Evolutionary conservation across 2,113 vertebrate genomes (phyloP), one percentile per base, ranked within the genome.

Genomic region (Smithornis capensis): DNA sequence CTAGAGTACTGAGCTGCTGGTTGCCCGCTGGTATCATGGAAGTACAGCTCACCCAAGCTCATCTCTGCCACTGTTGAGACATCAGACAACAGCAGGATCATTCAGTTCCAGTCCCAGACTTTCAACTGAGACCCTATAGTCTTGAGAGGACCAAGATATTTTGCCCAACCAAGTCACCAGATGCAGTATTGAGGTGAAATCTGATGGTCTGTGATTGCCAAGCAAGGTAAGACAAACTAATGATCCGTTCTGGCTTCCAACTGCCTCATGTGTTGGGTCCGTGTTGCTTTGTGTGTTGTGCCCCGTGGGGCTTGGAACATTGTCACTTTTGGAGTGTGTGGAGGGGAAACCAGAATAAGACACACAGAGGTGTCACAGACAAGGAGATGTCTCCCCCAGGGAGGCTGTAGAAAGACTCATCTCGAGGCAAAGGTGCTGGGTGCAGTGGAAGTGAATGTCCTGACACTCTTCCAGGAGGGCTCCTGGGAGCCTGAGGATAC

Each of bases 171-270:
- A 62, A 47, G 35, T 59, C 3, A 0, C 59, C 0, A 2, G 71
- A 63, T 38, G 24, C 68, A 67, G n/a, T 7, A 60, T 5, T 28
- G 1, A 0, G 11, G 12, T 68, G 90, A 59, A 89, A 70, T 81
- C 64, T 8, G 17, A 40, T 10, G 44, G 81, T 52, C 52, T 56
- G 52, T 49, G 38, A 19, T 19, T 88, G 56, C 50, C 50, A 29
- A 83, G 38, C 14, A 89, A 92, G 94, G 94, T 95, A 97, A 90
- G 94, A 93, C 21, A 70, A 86, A 62, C 23, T 76, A 24, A 80
- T 6, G 19, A 4, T 13, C 47, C 47, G 14, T 87, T 87, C 78
- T 79, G 57, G 31, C 37, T 85, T 45, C 28, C 44, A 85, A 33
- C 40, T 65, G 45, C n/a, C 22, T 49, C 28, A 6, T 2, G 0